A percentile compares a stretch with the other conserved stretches of the same genome.
phyloP scores from a whole-genome alignment of 2,888 invertebrate species.

The Eristalinus sepulchralis region DNA sequence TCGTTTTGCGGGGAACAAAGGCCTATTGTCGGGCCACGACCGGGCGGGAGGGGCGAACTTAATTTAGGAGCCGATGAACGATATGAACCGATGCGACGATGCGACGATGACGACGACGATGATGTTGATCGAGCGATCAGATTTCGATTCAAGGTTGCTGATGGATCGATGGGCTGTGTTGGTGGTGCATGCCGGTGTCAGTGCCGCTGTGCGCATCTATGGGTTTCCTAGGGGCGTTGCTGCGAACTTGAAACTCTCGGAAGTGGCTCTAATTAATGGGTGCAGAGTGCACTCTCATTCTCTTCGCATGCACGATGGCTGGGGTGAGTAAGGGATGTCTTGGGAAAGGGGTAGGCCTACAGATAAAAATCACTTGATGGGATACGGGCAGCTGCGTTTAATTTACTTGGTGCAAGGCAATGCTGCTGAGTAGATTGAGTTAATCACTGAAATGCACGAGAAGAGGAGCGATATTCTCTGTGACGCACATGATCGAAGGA shows the following conservation, averaged over 20 bases:
- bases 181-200: not conserved
- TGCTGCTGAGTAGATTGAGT: not conserved
- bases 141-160: slow-evolving; percentile 63
- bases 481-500: not conserved
- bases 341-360: not conserved
- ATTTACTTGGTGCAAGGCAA: not conserved
- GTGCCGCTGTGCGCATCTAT: slow-evolving; percentile 4
- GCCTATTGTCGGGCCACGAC: slow-evolving; percentile 37
- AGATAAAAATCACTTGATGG: not conserved
- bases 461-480: not conserved
- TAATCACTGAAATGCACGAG: not conserved
- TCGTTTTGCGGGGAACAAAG: slow-evolving; percentile 47
- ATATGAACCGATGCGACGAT: slow-evolving; percentile 42
- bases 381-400: not conserved
- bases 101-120: slow-evolving; percentile 26
- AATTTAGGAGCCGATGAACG: slow-evolving; percentile 65
- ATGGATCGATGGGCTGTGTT: slow-evolving; percentile 28
- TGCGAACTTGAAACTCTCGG: slow-evolving; percentile 57
- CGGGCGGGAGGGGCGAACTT: slow-evolving; percentile 32
- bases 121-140: slow-evolving; percentile 61
- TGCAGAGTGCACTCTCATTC: not conserved
- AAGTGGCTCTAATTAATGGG: slow-evolving; percentile 62
- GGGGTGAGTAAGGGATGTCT: slow-evolving; percentile 16
- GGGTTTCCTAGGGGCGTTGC: slow-evolving; percentile 39
- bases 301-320: not conserved